Evolutionary conservation across 2,113 vertebrate species (phyloP).

Genomic region (Cranoglanis bouderius): DNA sequence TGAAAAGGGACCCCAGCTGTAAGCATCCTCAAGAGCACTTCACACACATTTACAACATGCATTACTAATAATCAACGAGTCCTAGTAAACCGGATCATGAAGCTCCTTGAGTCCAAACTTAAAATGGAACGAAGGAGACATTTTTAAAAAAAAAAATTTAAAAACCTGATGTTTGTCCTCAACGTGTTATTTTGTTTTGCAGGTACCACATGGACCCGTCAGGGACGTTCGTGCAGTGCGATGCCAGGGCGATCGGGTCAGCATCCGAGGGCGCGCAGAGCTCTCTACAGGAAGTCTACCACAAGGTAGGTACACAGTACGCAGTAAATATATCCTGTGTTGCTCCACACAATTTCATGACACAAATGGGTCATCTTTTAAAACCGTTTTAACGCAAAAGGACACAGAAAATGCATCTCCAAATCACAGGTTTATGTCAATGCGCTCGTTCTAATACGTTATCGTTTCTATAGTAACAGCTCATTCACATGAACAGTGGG

Average conservation of each 20-base stretch:
- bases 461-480: not conserved
- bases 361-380: not conserved
- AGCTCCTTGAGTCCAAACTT: not conserved
- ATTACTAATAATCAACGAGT: not conserved
- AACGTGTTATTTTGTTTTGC: constrained; percentile 5
- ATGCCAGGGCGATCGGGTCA: constrained; percentile 94
- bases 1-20: constrained; percentile 98
- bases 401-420: not conserved
- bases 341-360: not conserved
- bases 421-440: not conserved
- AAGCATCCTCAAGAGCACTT: constrained; percentile 61
- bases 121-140: too few relatives aligned
- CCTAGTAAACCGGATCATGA: not conserved
- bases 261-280: constrained; percentile 98
- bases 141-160: too few relatives aligned
- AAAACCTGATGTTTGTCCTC: not conserved
- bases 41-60: not conserved
- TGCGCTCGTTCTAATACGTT: too few relatives aligned
- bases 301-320: constrained; percentile 80
- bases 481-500: not conserved
- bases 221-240: constrained; percentile 98
- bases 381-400: not conserved
- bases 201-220: constrained; percentile 99
- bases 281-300: constrained; percentile 97
- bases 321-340: not conserved